Evolutionary conservation across 2,113 vertebrate species (phyloP).

Genomic region (Colossoma macropomum): DNA sequence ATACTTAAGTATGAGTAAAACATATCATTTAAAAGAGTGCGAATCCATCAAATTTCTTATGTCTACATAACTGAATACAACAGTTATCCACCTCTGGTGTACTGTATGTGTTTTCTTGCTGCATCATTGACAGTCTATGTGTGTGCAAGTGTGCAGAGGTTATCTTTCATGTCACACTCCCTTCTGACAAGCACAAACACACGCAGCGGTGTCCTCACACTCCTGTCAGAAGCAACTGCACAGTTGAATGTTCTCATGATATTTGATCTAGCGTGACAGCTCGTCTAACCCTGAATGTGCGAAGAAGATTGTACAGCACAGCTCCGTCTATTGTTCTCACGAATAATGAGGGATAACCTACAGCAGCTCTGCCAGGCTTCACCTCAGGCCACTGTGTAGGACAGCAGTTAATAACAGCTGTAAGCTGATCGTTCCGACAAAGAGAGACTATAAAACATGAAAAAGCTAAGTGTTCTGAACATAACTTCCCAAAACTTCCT

Average conservation of each 20-base stretch:
- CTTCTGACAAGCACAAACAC: slow-evolving; percentile 1
- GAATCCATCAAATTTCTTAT: no score
- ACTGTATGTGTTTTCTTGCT: not conserved
- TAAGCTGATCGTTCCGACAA: no score
- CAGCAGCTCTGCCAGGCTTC: not conserved
- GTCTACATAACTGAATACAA: no score
- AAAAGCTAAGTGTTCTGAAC: no score
- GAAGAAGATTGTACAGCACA: not conserved
- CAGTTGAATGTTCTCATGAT: slow-evolving; percentile 7
- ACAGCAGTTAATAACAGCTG: not conserved
- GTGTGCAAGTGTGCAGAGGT: not conserved
- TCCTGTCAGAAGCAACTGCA: not conserved
- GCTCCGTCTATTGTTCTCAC: not conserved
- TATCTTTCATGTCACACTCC: slow-evolving; percentile 5
- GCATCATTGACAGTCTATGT: not conserved
- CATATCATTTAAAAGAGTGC: no score
- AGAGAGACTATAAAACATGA: no score
- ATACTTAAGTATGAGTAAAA: no score
- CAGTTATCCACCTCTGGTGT: not conserved
- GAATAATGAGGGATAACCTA: not conserved
- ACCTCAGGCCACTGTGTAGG: not conserved
- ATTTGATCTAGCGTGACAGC: slow-evolving; percentile 1
- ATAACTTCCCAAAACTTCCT: no score
- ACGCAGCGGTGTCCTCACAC: not conserved
- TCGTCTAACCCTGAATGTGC: not conserved